Percentiles rank a stretch among this genome's conserved stretches.
Evolutionary conservation across 1,140 invertebrate genomes (phyloP).

Genomic region (Hylaeus anthracinus): DNA sequence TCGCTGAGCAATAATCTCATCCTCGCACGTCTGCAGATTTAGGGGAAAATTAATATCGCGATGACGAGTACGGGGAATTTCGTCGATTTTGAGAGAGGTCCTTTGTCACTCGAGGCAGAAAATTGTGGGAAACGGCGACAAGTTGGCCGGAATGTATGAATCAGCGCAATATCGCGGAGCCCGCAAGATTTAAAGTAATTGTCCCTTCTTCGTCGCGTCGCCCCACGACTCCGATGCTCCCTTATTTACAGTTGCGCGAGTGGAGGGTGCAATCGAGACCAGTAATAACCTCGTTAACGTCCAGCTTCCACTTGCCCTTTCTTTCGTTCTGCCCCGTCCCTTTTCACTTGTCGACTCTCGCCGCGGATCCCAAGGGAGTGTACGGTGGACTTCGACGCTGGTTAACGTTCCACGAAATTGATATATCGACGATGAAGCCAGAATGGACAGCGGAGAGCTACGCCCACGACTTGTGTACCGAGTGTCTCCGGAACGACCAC

Average conservation of each 20-base stretch:
- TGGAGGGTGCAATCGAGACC: constrained; percentile 32
- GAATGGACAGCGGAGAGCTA: no score
- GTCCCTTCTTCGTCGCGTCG: neutral
- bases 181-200: constrained; percentile 15
- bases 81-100: no score
- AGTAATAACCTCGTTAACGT: constrained; percentile 46
- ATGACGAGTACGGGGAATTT: no score
- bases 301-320: constrained; percentile 8
- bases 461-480: neutral
- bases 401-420: constrained; percentile 66
- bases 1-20: no score
- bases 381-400: constrained; percentile 22
- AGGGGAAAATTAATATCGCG: no score
- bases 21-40: no score
- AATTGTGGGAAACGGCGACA: no score
- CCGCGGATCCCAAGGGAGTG: constrained; percentile 46
- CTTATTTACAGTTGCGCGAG: constrained; percentile 33
- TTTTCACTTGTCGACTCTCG: constrained; percentile 67
- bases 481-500: neutral
- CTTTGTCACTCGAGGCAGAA: no score
- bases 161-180: neutral
- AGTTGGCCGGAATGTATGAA: neutral
- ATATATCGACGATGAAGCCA: constrained; percentile 62
- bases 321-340: constrained; percentile 48
- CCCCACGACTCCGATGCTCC: neutral